A percentile compares a stretch with the other conserved stretches of the same genome.
Conservation (phyloP, 1,140 invertebrate genomes). For the Drosophila sucinea region DNA sequence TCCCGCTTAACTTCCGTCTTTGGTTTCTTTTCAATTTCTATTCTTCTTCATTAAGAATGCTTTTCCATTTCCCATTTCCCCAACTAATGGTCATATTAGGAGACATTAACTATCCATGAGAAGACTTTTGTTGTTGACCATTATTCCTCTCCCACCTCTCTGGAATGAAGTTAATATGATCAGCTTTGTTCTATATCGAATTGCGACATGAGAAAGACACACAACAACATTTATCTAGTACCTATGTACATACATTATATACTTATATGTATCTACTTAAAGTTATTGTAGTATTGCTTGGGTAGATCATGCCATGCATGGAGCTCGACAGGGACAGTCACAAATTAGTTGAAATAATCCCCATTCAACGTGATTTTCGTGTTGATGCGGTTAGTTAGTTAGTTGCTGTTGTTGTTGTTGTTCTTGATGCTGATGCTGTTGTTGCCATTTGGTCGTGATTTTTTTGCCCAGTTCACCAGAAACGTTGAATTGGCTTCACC, state of each 20-base stretch:
- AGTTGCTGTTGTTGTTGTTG: slow-evolving; percentile 23
- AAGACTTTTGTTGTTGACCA: slow-evolving; percentile 41
- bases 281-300: slow-evolving; percentile 16
- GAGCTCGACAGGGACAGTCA: slow-evolving; percentile 47
- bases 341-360: slow-evolving; percentile 71
- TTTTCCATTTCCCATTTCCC: slow-evolving; percentile 48
- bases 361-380: slow-evolving; percentile 65
- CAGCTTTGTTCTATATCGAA: slow-evolving; percentile 51
- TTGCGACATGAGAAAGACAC: slow-evolving; percentile 44
- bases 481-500: slow-evolving; percentile 79
- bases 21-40: slow-evolving; percentile 49
- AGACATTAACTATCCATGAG: slow-evolving; percentile 38
- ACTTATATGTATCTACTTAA: neutral
- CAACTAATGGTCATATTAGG: slow-evolving; percentile 12
- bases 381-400: slow-evolving; percentile 56
- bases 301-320: slow-evolving; percentile 36
- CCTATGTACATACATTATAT: neutral
- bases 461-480: slow-evolving; percentile 74
- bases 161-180: neutral
- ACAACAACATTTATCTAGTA: slow-evolving; percentile 1
- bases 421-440: slow-evolving; percentile 38
- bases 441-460: slow-evolving; percentile 65
- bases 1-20: slow-evolving; percentile 68
- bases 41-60: slow-evolving; percentile 59
- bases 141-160: slow-evolving; percentile 3